Evolutionary conservation across 2,797 vertebrate genomes (phyloP).

Genomic region (Sparus aurata): DNA sequence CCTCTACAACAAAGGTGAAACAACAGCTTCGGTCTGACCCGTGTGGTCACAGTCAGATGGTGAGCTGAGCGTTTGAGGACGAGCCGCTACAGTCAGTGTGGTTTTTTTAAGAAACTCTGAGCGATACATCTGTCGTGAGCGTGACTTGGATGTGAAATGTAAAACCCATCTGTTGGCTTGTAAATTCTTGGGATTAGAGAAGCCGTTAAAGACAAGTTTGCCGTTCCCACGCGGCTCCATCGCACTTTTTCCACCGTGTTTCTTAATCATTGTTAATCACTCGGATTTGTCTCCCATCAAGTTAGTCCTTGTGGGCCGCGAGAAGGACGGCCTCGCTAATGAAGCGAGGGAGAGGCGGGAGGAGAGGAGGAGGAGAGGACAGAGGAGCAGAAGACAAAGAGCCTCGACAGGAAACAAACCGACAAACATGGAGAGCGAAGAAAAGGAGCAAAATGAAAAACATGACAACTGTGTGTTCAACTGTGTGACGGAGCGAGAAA

Average conservation of each 20-base stretch:
- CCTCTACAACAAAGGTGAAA: conserved; percentile 17
- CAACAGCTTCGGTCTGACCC: conserved; percentile 17
- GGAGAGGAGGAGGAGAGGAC: neutral
- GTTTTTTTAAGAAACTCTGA: neutral
- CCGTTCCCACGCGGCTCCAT: conserved; percentile 24
- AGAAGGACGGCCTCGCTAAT: conserved; percentile 51
- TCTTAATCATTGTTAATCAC: conserved; percentile 66
- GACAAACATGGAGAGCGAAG: neutral
- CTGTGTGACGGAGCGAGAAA: conserved; percentile 12
- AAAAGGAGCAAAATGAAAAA: conserved; percentile 9
- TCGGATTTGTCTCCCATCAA: conserved; percentile 53
- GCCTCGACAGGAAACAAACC: neutral
- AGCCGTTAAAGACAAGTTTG: conserved; percentile 44
- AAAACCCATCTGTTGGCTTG: conserved; percentile 35
- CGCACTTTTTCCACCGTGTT: conserved; percentile 19
- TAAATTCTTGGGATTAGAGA: conserved; percentile 43
- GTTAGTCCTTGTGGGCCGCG: conserved; percentile 24
- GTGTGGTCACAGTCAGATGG: neutral
- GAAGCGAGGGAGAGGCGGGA: conserved; percentile 17
- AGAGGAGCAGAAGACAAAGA: neutral
- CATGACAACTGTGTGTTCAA: neutral
- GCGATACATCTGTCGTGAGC: conserved; percentile 11
- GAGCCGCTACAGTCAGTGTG: neutral
- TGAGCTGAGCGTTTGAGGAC: neutral
- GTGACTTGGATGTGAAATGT: conserved; percentile 16